Evolutionary conservation across 2,797 vertebrate genomes (phyloP), one percentile per base, ranked within the genome.

Genomic region (Antennarius maculatus): DNA sequence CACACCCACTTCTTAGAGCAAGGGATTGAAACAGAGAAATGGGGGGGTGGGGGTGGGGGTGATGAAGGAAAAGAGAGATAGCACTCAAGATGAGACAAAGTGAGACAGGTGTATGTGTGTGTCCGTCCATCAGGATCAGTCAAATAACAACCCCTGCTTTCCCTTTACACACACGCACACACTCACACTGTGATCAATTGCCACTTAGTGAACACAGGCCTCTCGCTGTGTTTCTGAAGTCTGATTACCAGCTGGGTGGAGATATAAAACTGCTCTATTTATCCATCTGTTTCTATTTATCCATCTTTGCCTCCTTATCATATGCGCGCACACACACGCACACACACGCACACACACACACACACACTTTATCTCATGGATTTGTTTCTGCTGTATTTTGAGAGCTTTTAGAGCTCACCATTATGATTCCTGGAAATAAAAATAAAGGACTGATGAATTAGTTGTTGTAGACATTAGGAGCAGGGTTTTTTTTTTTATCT

Each of bases 1-100:
- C 93, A 94, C 92, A 93, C 79, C 66, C 82, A 82, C 85, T 75
- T 78, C 61, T 81, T 55, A 43, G 68, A 82, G 60, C 56, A n/a
- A 76, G 53, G 57, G 57, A 72, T 15, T 78, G 77, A 74, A 77
- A 71, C 60, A 78, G 63, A 64, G 72, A 69, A 55, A 79, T 65
- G 41, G 71, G 66, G 74, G 67, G 7, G 31, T 34, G 2, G 31
- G 80, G 76, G 68, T 5, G 42, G 80, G 76, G 29, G 52, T 80
- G 79, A 78, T 83, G 79, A 69, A 80, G 77, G 66, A 61, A 71
- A 76, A 57, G 79, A 74, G 72, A 70, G 69, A 80, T 75, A 86
- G 78, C 55, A 69, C 54, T 67, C 52, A 82, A 71, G 74, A 77
- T 66, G 65, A 85, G 71, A 69, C 64, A 61, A 71, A 79, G 71